Evolutionary conservation across 1,140 invertebrate species (phyloP), one percentile per base, ranked within the genome.

Genomic region (Procambarus clarkii): DNA sequence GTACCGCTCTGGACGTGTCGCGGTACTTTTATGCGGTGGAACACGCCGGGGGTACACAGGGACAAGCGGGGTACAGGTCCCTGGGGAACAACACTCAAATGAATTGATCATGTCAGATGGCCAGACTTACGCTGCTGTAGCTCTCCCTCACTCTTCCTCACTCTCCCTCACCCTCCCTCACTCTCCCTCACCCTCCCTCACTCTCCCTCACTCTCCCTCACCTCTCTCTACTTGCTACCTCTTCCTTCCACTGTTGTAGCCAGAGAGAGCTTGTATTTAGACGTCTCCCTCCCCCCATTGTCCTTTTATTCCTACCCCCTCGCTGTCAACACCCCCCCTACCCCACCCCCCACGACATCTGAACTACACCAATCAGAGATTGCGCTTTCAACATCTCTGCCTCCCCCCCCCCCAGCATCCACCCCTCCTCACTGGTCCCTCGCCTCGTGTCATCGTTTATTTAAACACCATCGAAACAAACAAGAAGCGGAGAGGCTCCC

Each of bases 381-480:
- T 5, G 60, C 60, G 13, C 60, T n/a, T n/a, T 69, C 60, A n/a
- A n/a, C n/a, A n/a, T n/a, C n/a, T n/a, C n/a, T n/a, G n/a, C n/a
- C n/a, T n/a, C n/a, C n/a, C n/a, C n/a, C n/a, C n/a, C n/a, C n/a
- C n/a, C n/a, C n/a, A n/a, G n/a, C n/a, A n/a, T n/a, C n/a, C n/a
- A n/a, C 13, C 60, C 60, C 4, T 3, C 60, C 60, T 15, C 7
- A 18, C 7, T 21, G 60, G 13, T 69, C 11, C 60, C 18, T n/a
- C 60, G 13, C 48, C 34, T 13, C 7, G 15, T 9, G 74, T 50
- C 24, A 34, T 78, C 78, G 71, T 86, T 86, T 86, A 78, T 86
- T 86, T 77, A 86, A 58, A 24, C 64, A 45, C 34, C 85, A 78
- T 64, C 69, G 69, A 74, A 4, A 74, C n/a, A 74, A 58, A 86